Evolutionary conservation across 2,797 vertebrate species (phyloP).

Genomic region (Mus caroli): DNA sequence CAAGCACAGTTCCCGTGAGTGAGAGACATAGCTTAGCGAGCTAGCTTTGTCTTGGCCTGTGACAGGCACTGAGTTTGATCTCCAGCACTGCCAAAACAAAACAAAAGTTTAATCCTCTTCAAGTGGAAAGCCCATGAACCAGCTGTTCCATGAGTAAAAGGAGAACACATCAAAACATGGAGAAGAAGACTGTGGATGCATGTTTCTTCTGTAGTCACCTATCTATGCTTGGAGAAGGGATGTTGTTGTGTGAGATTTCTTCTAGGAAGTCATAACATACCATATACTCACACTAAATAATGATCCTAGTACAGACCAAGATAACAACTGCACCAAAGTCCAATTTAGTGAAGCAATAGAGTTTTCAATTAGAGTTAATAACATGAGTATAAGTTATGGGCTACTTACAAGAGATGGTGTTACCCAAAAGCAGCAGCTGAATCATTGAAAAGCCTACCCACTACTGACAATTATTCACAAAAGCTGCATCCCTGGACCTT

Average conservation of each 20-base stretch:
- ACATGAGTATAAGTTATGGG: neutral
- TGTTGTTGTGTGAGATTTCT: neutral
- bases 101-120: neutral
- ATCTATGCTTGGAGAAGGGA: neutral
- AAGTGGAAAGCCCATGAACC: conserved; percentile 38
- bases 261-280: neutral
- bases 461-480: neutral
- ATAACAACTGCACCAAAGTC: neutral
- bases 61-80: neutral
- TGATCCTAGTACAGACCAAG: neutral
- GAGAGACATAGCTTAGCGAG: neutral
- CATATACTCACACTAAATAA: neutral
- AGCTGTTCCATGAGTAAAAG: neutral
- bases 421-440: neutral
- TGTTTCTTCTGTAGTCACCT: neutral
- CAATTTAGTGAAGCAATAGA: neutral
- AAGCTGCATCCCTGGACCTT: neutral
- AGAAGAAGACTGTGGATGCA: neutral
- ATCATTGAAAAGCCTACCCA: neutral
- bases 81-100: neutral
- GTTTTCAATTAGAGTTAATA: neutral
- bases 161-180: neutral
- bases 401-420: no score
- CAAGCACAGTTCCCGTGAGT: neutral
- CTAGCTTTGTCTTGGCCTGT: neutral